Percentiles rank a stretch among this genome's conserved stretches.
These are phyloP conservation scores for Koerneria pararmatus DNA, from an alignment of 2,888 invertebrate genomes.

Conservation along the genomic window DNA sequence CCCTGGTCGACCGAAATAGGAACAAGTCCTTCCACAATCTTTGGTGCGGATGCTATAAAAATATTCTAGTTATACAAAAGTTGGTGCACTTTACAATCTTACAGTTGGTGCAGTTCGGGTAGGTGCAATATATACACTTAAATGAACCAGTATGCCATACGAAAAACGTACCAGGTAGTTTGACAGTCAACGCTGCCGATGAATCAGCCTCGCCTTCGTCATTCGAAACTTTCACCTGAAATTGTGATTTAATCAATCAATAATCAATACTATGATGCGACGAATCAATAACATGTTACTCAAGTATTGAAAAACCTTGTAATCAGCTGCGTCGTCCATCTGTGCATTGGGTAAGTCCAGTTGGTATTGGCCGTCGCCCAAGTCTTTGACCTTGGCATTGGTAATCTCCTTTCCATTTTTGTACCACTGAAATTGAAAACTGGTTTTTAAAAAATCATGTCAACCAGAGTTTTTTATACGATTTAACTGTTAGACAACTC, in stretches of 20 bases:
- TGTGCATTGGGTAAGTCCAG: constrained; percentile 43
- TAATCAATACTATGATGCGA: neutral
- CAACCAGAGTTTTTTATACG: neutral
- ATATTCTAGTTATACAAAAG: too few relatives aligned
- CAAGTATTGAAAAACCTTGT: too few relatives aligned
- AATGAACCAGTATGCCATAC: neutral
- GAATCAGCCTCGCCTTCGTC: constrained; percentile 58
- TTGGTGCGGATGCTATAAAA: too few relatives aligned
- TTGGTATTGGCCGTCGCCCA: constrained; percentile 41
- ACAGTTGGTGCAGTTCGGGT: too few relatives aligned
- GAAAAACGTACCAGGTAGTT: too few relatives aligned
- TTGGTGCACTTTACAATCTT: too few relatives aligned
- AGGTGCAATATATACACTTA: neutral
- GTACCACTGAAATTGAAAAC: constrained; percentile 73
- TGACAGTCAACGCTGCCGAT: constrained; percentile 38
- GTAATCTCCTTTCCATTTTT: constrained; percentile 58
- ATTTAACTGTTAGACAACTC: constrained; percentile 72
- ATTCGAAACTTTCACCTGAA: constrained; percentile 39
- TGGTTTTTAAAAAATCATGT: too few relatives aligned
- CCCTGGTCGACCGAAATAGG: constrained; percentile 73
- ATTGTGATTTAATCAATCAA: too few relatives aligned
- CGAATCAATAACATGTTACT: too few relatives aligned
- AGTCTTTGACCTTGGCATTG: constrained; percentile 44
- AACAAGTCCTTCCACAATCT: constrained; percentile 72
- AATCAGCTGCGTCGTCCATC: constrained; percentile 43